phyloP scores from a whole-genome alignment of 2,113 vertebrate species.

The Falco punctatus region DNA sequence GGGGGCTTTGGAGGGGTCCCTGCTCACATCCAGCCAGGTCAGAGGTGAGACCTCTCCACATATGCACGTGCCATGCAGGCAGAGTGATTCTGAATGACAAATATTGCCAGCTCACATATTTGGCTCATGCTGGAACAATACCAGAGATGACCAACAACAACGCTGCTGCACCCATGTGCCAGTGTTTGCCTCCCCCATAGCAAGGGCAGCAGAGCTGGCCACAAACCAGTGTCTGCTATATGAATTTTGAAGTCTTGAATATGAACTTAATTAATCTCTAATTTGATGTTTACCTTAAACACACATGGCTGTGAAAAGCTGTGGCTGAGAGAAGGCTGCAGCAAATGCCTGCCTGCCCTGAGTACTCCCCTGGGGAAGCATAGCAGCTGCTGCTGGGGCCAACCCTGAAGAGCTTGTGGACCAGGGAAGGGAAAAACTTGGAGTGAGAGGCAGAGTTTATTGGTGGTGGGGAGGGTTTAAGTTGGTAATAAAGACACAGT shows the following conservation, averaged over 20 bases:
- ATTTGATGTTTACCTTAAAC: neutral
- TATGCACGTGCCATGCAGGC: fast-evolving
- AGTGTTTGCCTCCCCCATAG: neutral
- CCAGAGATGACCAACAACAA: neutral
- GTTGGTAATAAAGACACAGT: neutral
- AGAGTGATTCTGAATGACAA: neutral
- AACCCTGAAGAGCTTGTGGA: neutral
- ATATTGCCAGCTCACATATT: neutral
- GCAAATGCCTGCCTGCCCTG: neutral
- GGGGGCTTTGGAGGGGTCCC: neutral
- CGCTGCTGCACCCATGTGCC: too few relatives aligned
- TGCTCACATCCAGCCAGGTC: neutral
- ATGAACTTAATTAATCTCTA: neutral
- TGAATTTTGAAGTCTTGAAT: too few relatives aligned
- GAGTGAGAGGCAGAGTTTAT: fast-evolving
- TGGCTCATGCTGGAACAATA: neutral
- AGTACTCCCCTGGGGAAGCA: fast-evolving
- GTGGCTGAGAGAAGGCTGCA: neutral
- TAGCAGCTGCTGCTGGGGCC: neutral
- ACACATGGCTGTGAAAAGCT: neutral
- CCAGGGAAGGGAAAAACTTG: neutral
- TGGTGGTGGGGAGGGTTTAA: neutral
- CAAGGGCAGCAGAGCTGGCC: neutral
- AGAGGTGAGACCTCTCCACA: neutral
- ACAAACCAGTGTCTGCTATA: neutral